A percentile compares a stretch with the other conserved stretches of the same genome.
phyloP scores from a whole-genome alignment of 2,888 invertebrate species.

The Limenitis camilla region DNA sequence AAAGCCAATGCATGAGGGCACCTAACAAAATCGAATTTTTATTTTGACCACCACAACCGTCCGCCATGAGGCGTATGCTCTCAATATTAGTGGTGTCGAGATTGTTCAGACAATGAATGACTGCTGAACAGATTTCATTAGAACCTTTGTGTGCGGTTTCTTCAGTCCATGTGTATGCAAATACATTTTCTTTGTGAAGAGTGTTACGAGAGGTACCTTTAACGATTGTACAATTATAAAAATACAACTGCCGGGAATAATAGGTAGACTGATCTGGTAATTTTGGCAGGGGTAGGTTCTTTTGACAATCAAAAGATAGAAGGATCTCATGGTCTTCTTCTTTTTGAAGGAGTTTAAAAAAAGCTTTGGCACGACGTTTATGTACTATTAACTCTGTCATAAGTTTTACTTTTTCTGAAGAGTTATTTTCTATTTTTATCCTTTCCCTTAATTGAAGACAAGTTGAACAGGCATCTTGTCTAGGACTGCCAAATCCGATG shows the following conservation, averaged over 20 bases:
- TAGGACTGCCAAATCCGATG: slow-evolving; percentile 10
- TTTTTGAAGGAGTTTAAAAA: background rate
- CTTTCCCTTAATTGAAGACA: slow-evolving; percentile 7
- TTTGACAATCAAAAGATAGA: background rate
- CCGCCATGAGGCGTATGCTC: background rate
- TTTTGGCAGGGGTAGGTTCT: background rate
- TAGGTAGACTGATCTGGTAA: background rate
- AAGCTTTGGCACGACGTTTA: background rate
- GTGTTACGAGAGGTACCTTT: background rate
- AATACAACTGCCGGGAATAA: background rate
- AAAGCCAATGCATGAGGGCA: background rate
- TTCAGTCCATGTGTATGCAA: slow-evolving; percentile 5
- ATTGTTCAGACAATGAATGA: background rate
- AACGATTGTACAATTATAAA: slow-evolving; percentile 2
- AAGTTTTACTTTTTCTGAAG: background rate
- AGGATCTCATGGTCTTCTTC: background rate
- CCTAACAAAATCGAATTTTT: background rate
- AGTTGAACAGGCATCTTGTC: slow-evolving; percentile 9
- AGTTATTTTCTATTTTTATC: background rate
- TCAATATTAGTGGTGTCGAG: background rate
- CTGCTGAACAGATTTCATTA: background rate
- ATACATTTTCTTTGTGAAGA: slow-evolving; percentile 1
- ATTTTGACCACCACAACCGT: background rate
- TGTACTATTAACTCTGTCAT: background rate
- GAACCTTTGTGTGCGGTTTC: background rate